These are phyloP conservation scores for Agraylea sexmaculata DNA, from an alignment of 1,140 invertebrate species.

Conservation along the genomic window DNA sequence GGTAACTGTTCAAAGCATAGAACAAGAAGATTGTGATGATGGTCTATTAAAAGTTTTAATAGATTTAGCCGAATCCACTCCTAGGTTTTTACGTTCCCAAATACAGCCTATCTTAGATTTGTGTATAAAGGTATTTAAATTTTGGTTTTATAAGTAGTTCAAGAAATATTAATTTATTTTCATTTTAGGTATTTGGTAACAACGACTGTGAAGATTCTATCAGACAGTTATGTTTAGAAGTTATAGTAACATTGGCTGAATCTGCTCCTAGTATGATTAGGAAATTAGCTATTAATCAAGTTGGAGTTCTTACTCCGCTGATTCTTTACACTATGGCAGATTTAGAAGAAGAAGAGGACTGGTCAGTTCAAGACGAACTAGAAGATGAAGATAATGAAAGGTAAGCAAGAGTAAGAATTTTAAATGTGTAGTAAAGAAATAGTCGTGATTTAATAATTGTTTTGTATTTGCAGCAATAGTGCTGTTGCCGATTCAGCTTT, in stretches of 20 bases:
- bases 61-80: constrained; percentile 84
- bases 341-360: constrained; percentile 84
- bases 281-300: constrained; percentile 73
- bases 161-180: constrained; percentile 5
- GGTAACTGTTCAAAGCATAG: constrained; percentile 67
- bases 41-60: constrained; percentile 82
- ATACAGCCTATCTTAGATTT: constrained; percentile 79
- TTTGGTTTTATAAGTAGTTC: constrained; percentile 25
- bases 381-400: constrained; percentile 75
- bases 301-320: constrained; percentile 65
- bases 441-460: background rate
- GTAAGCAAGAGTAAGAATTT: too few species aligned
- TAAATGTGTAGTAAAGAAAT: background rate
- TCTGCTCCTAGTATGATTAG: constrained; percentile 91
- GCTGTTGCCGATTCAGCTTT: constrained; percentile 93
- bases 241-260: constrained; percentile 89
- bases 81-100: constrained; percentile 83
- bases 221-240: constrained; percentile 85
- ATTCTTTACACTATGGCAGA: constrained; percentile 95
- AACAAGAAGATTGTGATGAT: constrained; percentile 74
- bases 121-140: constrained; percentile 76
- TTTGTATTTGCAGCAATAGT: constrained; percentile 56
- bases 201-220: constrained; percentile 68
- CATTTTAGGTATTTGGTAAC: constrained; percentile 51
- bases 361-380: constrained; percentile 67